These are phyloP conservation scores for Lytechinus variegatus DNA, from an alignment of 35 echinoderm and acorn worm genomes.

Conservation along the genomic window DNA sequence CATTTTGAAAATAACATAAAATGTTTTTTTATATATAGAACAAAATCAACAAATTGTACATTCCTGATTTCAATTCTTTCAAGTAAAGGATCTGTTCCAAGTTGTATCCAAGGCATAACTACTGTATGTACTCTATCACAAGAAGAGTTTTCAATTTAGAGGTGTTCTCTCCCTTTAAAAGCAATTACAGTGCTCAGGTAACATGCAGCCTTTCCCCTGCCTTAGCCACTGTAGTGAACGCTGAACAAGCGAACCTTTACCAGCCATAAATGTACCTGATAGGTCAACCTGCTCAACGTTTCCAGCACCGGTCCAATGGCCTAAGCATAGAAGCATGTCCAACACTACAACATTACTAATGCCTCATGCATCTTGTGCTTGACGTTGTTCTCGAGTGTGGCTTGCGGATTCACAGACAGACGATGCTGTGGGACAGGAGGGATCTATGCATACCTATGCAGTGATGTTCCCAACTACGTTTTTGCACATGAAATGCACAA, in stretches of 20 bases:
- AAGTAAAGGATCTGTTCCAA: too few relatives aligned
- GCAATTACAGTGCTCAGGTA: not conserved
- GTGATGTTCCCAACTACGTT: conserved; percentile 7
- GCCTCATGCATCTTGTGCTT: not conserved
- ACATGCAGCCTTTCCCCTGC: not conserved
- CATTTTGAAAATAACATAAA: not conserved
- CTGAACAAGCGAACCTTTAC: not conserved
- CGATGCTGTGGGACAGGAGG: not conserved
- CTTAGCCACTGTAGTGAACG: not conserved
- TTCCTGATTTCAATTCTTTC: too few relatives aligned
- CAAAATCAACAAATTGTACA: not conserved
- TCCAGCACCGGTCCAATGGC: not conserved
- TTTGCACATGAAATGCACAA: not conserved
- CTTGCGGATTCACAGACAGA: not conserved
- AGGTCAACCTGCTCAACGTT: conserved; percentile 9
- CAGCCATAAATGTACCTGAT: not conserved
- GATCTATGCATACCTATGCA: not conserved
- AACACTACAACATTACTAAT: conserved; percentile 13
- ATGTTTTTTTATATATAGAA: not conserved
- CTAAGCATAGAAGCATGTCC: not conserved
- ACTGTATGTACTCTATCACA: too few relatives aligned
- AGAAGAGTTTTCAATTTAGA: not conserved
- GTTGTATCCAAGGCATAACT: too few relatives aligned
- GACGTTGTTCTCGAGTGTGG: not conserved
- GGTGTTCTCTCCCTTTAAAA: conserved; percentile 11